Base-by-base conservation (phyloP, 1,140 invertebrate species). In the Euschistus heros region DNA sequence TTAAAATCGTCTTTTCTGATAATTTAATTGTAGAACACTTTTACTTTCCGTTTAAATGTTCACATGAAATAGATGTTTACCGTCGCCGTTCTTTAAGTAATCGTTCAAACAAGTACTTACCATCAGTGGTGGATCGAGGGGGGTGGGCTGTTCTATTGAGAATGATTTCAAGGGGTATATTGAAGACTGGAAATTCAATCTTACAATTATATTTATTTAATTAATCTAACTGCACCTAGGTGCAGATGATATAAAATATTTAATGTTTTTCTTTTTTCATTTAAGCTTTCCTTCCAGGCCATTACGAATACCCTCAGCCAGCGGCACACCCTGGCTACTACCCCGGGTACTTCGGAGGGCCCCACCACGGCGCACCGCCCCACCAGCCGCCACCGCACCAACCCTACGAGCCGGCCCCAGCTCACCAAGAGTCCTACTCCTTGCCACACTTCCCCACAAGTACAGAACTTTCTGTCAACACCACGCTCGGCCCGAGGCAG, bases 251-350 rank as follows among this genome's bases (percentile, higher is more conserved):
- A 37, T 37, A n/a, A 13, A 18, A 6, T 50, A n/a, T 50, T 50
- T 50, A 50, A 50, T 50, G 5, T 50, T 4, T 5, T 54, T 14
- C 5, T 20, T 30, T 69, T 59, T 24, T 68, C 60, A 64, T 68
- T 66, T 65, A 60, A 65, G 22, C 27, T 64, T 57, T 64, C 63
- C 20, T 63, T 63, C 14, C 37, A 63, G 18, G 22, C 14, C 46
- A 67, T 44, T 84, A 85, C 73, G 82, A 84, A 68, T 82, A 83
- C 69, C 82, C 81, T 42, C 76, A 79, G 55, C 80, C 59, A 2
- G 80, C 30, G 77, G 79, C 65, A 75, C 79, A 33, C 75, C 78
- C 33, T 77, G 76, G 33, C 3, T 42, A 61, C 59, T 42, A 44
- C 59, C 30, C 30, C 33, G 20, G 27, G 0, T 44, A 61, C 59